phyloP scores from a whole-genome alignment of 2,888 invertebrate genomes.

The Pristionchus japonicus region DNA sequence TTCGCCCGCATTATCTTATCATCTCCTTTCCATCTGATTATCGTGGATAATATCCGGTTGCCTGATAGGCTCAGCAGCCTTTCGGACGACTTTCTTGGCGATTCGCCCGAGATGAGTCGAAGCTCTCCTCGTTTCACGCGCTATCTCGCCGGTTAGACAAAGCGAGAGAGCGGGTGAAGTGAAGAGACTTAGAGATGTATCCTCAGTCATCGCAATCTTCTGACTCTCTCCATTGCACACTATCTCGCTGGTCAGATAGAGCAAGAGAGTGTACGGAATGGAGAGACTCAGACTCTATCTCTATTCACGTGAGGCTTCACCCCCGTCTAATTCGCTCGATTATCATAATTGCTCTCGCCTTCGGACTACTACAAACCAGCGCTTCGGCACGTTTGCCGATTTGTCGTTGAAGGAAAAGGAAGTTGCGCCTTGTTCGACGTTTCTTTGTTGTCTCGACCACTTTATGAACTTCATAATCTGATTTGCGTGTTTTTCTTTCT shows the following conservation, averaged over 20 bases:
- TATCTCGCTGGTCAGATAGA: no score
- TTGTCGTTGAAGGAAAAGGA: neutral
- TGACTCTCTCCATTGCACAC: neutral
- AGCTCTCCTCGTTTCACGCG: neutral
- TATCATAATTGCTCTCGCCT: constrained; percentile 21
- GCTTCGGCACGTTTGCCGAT: neutral
- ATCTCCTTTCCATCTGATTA: neutral
- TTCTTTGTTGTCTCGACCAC: neutral
- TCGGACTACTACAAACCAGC: neutral
- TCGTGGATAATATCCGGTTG: neutral
- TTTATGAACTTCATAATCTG: no score
- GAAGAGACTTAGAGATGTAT: neutral
- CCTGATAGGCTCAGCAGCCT: neutral
- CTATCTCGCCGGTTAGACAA: neutral
- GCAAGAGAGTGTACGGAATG: no score
- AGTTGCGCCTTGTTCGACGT: neutral
- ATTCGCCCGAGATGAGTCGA: no score
- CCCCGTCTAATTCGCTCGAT: constrained; percentile 28
- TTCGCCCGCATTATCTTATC: neutral
- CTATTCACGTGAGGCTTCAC: neutral
- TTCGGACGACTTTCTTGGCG: neutral
- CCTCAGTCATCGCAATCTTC: neutral
- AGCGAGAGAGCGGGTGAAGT: neutral
- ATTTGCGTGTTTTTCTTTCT: no score
- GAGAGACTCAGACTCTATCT: no score